A percentile compares a stretch with the other conserved stretches of the same genome.
These are phyloP conservation scores for Plebejus anna DNA, from an alignment of 2,888 invertebrate species.

Conservation along the genomic window DNA sequence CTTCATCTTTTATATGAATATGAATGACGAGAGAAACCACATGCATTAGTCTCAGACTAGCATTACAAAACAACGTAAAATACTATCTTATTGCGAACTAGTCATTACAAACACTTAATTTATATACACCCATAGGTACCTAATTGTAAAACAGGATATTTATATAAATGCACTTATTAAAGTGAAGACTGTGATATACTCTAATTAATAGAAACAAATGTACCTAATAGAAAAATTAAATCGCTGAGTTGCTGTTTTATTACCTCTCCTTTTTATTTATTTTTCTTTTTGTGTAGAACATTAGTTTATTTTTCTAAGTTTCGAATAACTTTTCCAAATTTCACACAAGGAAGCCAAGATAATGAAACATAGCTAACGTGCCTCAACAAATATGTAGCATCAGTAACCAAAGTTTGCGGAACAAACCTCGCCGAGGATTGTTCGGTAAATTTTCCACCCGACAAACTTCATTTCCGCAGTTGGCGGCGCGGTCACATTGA, in stretches of 20 bases:
- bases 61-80: background rate
- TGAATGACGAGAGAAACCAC: no score
- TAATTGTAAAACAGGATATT: conserved; percentile 45
- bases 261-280: background rate
- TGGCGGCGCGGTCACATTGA: conserved; percentile 9
- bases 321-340: background rate
- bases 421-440: background rate
- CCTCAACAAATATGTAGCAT: background rate
- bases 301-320: background rate
- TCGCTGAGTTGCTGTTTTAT: conserved; percentile 39
- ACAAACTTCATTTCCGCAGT: conserved; percentile 18
- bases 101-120: conserved; percentile 36
- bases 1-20: no score
- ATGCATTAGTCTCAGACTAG: background rate
- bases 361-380: background rate
- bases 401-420: conserved; percentile 8
- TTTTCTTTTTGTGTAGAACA: background rate
- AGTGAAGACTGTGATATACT: conserved; percentile 79
- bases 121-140: conserved; percentile 40
- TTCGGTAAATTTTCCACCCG: conserved; percentile 16
- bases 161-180: conserved; percentile 71
- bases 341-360: background rate
- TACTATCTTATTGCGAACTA: background rate
- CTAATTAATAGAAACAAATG: conserved; percentile 62
- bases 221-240: conserved; percentile 60